These are phyloP conservation scores for Beaufortia kweichowensis DNA, from an alignment of 2,113 vertebrate species.

Conservation along the genomic window DNA sequence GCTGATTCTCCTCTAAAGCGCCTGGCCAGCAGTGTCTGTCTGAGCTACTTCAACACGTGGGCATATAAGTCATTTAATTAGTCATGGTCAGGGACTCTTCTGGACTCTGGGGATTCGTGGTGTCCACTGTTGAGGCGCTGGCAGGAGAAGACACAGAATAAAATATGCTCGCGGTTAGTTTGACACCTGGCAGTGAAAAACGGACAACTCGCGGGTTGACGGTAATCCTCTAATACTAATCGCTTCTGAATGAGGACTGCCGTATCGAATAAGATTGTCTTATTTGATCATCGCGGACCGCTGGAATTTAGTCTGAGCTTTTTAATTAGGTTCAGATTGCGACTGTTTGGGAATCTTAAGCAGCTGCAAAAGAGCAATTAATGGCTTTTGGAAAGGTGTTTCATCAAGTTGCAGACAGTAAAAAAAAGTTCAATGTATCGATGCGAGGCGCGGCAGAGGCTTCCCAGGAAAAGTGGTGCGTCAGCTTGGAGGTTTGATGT, in stretches of 20 bases:
- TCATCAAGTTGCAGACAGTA: conserved; percentile 39
- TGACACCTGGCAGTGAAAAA: conserved; percentile 45
- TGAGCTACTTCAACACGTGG: conserved; percentile 15
- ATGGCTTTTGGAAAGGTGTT: conserved; percentile 17
- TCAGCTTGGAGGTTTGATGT: conserved; percentile 54
- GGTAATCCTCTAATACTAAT: neutral
- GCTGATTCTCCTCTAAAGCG: conserved; percentile 46
- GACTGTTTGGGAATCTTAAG: neutral
- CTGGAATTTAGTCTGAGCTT: neutral
- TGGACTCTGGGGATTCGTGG: conserved; percentile 41
- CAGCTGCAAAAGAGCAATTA: conserved; percentile 7
- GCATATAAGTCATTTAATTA: conserved; percentile 55
- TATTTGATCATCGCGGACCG: neutral
- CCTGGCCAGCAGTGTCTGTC: conserved; percentile 49
- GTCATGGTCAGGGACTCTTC: conserved; percentile 50
- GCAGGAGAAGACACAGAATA: conserved; percentile 35
- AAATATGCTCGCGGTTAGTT: conserved; percentile 43
- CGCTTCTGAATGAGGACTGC: neutral
- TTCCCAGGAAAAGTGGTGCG: conserved; percentile 54
- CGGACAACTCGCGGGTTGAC: conserved; percentile 6
- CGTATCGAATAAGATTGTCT: neutral
- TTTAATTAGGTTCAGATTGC: neutral
- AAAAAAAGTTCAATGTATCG: conserved; percentile 52
- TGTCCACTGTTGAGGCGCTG: conserved; percentile 32
- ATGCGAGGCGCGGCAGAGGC: conserved; percentile 32